Base-by-base conservation (phyloP, 2,888 invertebrate species). In the Hemaris fuciformis region DNA sequence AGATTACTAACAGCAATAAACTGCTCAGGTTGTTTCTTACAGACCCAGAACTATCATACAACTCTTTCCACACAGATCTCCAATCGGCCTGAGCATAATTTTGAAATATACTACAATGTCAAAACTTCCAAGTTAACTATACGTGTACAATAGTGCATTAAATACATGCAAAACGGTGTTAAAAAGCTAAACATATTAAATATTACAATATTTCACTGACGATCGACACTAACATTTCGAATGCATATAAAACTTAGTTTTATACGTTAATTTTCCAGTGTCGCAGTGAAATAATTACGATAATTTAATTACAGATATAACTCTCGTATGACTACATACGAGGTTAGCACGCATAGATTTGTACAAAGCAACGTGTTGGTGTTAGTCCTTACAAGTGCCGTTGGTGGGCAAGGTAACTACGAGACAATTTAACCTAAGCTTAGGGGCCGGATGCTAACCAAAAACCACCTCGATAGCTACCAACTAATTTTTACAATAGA, bases 1-100 rank as follows among this genome's bases (percentile, higher is more conserved):
- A 87, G 85, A 84, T 85, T 84, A 84, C 82, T 85, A 89, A 85
- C 75, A 88, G 86, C 83, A 80, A 85, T 89, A 89, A 89, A 87
- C 79, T 75, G 70, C 89, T 79, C 91, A 85, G 87, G 80, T 71
- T 66, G 65, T 71, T 64, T 79, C 84, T 83, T 64, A 71, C 85
- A 82, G 69, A 74, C 27, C 31, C 81, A 75, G 68, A 75, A 68
- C 77, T 78, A 65, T 64, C 85, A 79, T 80, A 74, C 80, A 71
- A 74, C 67, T 76, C 81, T 72, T 80, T 66, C 67, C 84, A 83
- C 76, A 66, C 83, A 61, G 64, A 75, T 73, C 84, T 67, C 74
- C 77, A 72, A 63, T 71, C 81, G 65, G 61, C 81, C 88, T 79
- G 89, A 87, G 89, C 79, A 65, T 68, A 75, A 77, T 76, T 84